phyloP scores from a whole-genome alignment of 2,797 vertebrate genomes.

The Morus bassanus region DNA sequence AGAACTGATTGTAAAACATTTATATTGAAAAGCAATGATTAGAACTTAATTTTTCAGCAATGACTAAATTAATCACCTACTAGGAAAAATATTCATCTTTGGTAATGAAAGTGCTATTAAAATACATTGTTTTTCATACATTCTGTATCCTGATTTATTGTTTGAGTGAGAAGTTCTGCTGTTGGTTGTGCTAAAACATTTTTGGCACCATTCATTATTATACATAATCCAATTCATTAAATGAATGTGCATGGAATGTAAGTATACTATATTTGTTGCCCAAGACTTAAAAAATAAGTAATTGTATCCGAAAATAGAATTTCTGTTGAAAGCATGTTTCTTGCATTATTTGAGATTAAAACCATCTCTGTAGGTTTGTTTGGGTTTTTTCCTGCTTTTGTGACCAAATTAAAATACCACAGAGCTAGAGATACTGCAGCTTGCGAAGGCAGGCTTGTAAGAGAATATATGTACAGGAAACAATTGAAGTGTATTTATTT shows the following conservation, averaged over 20 bases:
- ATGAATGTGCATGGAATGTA: background rate
- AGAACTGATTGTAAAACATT: background rate
- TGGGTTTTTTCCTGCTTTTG: background rate
- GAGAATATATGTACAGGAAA: background rate
- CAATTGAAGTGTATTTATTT: background rate
- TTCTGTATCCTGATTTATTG: background rate
- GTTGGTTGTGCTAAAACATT: background rate
- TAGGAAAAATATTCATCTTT: background rate
- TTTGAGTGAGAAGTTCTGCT: background rate
- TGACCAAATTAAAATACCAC: constrained; percentile 24
- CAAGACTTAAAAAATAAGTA: background rate
- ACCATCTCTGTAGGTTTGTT: background rate
- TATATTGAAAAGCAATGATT: constrained; percentile 42
- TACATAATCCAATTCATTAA: background rate
- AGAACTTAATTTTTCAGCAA: constrained; percentile 36
- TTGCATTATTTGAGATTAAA: constrained; percentile 1
- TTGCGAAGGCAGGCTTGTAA: background rate
- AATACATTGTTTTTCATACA: background rate
- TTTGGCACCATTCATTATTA: background rate
- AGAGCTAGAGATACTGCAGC: background rate
- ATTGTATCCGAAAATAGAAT: background rate
- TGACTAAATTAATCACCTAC: background rate
- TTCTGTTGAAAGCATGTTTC: background rate
- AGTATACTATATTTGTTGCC: background rate
- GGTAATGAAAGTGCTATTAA: background rate